Conservation (phyloP, 1,140 invertebrate species). For the Saccostrea glomerata region DNA sequence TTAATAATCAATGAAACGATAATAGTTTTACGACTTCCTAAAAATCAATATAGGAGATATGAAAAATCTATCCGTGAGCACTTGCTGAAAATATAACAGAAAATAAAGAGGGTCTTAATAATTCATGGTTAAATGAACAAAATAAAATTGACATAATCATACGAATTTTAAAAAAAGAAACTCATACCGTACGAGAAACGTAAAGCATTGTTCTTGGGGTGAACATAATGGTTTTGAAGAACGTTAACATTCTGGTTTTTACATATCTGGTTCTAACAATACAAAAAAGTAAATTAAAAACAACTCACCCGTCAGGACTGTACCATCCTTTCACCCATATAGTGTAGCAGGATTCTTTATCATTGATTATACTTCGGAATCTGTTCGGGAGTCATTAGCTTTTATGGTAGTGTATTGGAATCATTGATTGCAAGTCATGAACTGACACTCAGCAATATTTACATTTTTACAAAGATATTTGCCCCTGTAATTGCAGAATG, state of each 20-base stretch:
- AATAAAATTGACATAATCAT: too few relatives aligned
- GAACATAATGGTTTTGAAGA: not conserved
- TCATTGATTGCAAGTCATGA: conserved; percentile 15
- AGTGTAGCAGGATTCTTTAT: not conserved
- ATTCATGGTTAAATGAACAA: not conserved
- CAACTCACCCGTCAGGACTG: not conserved
- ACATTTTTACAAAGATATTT: conserved; percentile 32
- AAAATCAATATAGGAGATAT: not conserved
- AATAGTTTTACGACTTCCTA: not conserved
- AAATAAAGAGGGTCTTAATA: not conserved
- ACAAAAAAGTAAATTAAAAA: not conserved
- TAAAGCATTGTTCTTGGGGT: not conserved
- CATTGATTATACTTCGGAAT: too few relatives aligned
- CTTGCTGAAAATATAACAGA: not conserved
- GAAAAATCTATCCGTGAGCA: not conserved
- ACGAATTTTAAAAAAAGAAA: too few relatives aligned
- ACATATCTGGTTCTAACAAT: not conserved
- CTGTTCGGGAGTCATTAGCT: not conserved
- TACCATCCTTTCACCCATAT: not conserved
- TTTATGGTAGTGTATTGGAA: conserved; percentile 4
- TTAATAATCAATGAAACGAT: conserved; percentile 8
- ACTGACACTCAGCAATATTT: conserved; percentile 4
- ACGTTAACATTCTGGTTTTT: not conserved
- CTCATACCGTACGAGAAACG: too few relatives aligned
- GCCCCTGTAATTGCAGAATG: conserved; percentile 19